These are phyloP conservation scores for Apis laboriosa DNA, from an alignment of 1,140 invertebrate species.

Conservation along the genomic window DNA sequence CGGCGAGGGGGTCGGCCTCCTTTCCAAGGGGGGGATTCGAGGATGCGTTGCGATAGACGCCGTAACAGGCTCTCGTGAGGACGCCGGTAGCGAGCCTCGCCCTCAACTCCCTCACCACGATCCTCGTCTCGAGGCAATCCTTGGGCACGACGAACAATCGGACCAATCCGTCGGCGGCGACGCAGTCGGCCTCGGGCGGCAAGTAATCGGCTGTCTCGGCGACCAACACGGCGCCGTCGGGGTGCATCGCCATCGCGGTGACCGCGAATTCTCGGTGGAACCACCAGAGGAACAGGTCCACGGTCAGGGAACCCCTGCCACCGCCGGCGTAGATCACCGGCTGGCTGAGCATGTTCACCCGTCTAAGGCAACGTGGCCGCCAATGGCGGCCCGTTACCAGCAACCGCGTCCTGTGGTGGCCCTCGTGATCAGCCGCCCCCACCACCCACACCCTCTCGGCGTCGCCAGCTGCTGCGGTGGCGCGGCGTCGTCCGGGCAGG, in stretches of 20 bases:
- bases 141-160: conserved; percentile 72
- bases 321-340: conserved; percentile 82
- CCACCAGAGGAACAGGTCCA: conserved; percentile 82
- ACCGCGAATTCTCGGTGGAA: conserved; percentile 81
- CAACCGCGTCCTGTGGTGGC: conserved; percentile 80
- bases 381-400: conserved; percentile 80
- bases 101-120: conserved; percentile 77
- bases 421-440: conserved; percentile 80
- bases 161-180: conserved; percentile 76
- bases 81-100: conserved; percentile 76
- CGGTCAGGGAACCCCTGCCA: conserved; percentile 78
- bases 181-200: conserved; percentile 74
- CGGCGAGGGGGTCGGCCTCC: conserved; percentile 56
- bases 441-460: conserved; percentile 80
- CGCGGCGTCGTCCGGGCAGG: conserved; percentile 75
- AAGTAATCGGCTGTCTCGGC: conserved; percentile 77
- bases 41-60: conserved; percentile 20
- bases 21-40: conserved; percentile 17
- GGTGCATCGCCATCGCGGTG: conserved; percentile 80
- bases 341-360: conserved; percentile 82
- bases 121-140: conserved; percentile 70
- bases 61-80: conserved; percentile 68
- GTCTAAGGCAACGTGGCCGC: conserved; percentile 79
- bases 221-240: conserved; percentile 77
- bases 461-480: conserved; percentile 13